Base-by-base conservation (phyloP, 2,888 invertebrate species). In the Ennomos fuscantarius region DNA sequence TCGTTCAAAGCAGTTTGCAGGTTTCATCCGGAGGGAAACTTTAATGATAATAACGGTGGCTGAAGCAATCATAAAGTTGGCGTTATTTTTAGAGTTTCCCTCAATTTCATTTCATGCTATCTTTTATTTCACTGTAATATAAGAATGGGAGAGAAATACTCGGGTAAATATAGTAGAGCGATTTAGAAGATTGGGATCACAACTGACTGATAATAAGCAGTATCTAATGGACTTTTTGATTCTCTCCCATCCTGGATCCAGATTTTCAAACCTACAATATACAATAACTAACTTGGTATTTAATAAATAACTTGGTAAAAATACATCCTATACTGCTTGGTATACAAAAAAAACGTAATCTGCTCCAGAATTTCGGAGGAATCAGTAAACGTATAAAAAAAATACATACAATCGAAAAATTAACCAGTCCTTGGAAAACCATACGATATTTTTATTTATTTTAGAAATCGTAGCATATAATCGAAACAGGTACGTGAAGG, bases 21-120 rank as follows among this genome's bases (percentile, higher is more conserved):
- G 47, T 55, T 60, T 64, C 54, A n/a, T 42, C 47, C 47, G 52
- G 53, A 55, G 51, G 55, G 47, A 51, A 64, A 59, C 55, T 60
- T 59, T 51, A 47, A 53, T 62, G 61, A 53, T 60, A 54, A 62
- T 56, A 58, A 53, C 50, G 31, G 40, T 24, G 41, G 47, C 37
- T 41, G 39, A 44, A 54, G 49, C 55, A 61, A 66, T 57, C 60
- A 57, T 52, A 48, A 53, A 58, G 44, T 59, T 54, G 10, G 41
- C 42, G 44, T 10, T 58, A 58, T 59, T 59, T 61, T 56, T 50
- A 54, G 55, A 61, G 35, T 43, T 49, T 49, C 43, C 53, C 45
- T 56, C 39, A 40, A 31, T 39, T 50, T 56, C 47, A n/a, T 31
- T 55, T 45, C 34, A 9, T 36, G n/a, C 15, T 40, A 46, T 55